Evolutionary conservation across 2,113 vertebrate species (phyloP).

Genomic region (Uropsilus gracilis): DNA sequence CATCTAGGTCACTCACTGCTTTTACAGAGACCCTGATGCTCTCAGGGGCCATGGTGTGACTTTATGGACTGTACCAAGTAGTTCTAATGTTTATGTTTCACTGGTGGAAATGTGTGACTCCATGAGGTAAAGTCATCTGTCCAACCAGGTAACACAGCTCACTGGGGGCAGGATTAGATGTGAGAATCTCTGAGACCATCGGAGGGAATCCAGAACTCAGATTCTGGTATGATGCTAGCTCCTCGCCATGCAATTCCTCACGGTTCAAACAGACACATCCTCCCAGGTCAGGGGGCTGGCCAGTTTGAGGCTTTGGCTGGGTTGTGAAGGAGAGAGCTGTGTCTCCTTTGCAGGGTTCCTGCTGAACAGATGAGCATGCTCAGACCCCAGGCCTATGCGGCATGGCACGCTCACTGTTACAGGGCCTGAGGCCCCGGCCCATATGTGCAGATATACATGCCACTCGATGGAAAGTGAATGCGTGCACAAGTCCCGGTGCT

Average conservation of each 20-base stretch:
- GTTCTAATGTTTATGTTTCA: neutral
- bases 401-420: neutral
- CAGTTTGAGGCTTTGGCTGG: neutral
- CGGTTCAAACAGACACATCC: neutral
- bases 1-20: neutral
- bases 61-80: neutral
- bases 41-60: neutral
- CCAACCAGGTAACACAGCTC: neutral
- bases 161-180: neutral
- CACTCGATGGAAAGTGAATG: neutral
- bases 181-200: neutral
- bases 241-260: neutral
- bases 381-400: rapidly evolving
- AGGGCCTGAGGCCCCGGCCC: neutral
- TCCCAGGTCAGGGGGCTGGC: neutral
- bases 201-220: neutral
- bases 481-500: neutral
- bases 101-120: neutral
- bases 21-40: neutral
- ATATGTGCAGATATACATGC: neutral
- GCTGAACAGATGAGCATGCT: neutral
- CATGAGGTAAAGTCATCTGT: neutral
- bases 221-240: neutral
- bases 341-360: neutral
- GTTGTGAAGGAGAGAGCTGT: too few relatives aligned